phyloP scores from a whole-genome alignment of 2,797 vertebrate species.

The Picus viridis region DNA sequence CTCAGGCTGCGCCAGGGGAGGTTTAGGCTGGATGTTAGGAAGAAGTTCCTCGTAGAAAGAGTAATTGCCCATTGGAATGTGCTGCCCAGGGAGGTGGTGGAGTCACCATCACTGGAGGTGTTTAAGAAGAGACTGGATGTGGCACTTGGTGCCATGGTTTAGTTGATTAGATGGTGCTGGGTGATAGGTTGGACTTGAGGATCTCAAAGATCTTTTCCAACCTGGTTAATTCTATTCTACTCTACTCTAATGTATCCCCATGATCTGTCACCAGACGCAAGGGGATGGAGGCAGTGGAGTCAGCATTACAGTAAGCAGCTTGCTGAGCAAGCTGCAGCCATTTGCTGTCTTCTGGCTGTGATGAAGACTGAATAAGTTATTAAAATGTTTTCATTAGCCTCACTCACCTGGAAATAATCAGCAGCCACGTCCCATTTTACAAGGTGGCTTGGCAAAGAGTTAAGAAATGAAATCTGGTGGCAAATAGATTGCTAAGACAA shows the following conservation, averaged over 20 bases:
- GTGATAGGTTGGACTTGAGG: too few species aligned
- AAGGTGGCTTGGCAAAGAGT: not conserved
- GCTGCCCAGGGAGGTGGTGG: too few species aligned
- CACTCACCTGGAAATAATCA: conserved; percentile 28
- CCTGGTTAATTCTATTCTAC: too few species aligned
- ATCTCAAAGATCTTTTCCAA: too few species aligned
- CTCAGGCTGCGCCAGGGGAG: too few species aligned
- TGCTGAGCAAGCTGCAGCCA: not conserved
- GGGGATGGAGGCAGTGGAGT: not conserved
- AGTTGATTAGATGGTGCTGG: too few species aligned
- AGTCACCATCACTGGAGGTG: too few species aligned
- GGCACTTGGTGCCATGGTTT: too few species aligned
- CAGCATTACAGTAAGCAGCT: not conserved
- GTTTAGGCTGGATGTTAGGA: too few species aligned
- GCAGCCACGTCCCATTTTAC: not conserved
- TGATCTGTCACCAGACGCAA: not conserved
- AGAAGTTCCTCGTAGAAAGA: too few species aligned
- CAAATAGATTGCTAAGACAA: not conserved
- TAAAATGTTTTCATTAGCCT: not conserved
- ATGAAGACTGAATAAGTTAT: not conserved
- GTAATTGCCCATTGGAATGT: too few species aligned
- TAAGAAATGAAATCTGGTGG: not conserved
- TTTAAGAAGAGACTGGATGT: too few species aligned
- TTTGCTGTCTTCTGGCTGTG: not conserved
- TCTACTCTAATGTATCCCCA: not conserved